Evolutionary conservation across 2,797 vertebrate species (phyloP).

Genomic region (Micrastur ruficollis): DNA sequence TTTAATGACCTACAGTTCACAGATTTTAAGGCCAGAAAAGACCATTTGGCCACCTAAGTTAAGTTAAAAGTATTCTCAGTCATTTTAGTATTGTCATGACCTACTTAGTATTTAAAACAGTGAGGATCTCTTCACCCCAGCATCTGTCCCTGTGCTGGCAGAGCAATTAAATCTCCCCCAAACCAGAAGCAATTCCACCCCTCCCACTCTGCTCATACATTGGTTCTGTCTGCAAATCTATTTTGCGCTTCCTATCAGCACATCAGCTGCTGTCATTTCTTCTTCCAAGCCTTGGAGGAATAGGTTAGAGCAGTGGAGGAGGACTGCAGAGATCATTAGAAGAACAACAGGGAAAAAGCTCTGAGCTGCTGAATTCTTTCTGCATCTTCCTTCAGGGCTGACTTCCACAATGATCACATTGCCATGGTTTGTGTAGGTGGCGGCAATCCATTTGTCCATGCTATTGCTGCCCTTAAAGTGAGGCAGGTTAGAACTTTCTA

Average conservation of each 20-base stretch:
- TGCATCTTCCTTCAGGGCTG: neutral
- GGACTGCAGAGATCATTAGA: neutral
- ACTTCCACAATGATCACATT: neutral
- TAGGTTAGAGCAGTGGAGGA: neutral
- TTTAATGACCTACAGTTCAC: neutral
- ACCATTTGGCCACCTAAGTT: neutral
- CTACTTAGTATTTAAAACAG: neutral
- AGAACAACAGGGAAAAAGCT: neutral
- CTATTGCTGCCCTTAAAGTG: fast-evolving
- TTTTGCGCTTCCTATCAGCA: neutral
- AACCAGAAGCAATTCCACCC: neutral
- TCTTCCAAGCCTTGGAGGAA: neutral
- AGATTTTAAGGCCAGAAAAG: neutral
- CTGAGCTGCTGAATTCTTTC: neutral
- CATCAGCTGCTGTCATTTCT: neutral
- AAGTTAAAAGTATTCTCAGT: neutral
- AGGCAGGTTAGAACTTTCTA: neutral
- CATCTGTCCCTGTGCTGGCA: neutral
- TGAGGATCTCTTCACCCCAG: neutral
- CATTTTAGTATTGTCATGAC: neutral
- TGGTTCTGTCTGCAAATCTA: neutral
- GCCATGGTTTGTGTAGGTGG: neutral
- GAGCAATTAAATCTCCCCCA: neutral
- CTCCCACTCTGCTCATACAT: neutral
- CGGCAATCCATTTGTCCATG: neutral